Conservation (phyloP, 2,888 invertebrate genomes). For the Automeris io region DNA sequence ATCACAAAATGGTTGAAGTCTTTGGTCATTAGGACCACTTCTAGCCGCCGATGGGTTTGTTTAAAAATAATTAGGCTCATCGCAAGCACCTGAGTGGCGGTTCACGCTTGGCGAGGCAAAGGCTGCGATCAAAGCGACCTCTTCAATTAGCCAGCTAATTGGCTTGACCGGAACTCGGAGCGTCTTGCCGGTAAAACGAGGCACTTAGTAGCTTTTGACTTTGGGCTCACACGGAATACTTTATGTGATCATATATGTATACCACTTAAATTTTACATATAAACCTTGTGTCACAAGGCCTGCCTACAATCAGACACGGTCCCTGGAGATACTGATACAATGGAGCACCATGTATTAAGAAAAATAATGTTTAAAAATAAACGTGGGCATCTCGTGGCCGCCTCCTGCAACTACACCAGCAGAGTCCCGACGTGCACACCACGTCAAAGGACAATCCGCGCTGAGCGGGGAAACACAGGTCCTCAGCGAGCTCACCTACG, state of each 20-base stretch:
- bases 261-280: no score
- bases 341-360: no score
- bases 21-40: neutral
- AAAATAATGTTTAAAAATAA: no score
- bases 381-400: no score
- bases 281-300: no score
- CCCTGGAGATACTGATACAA: no score
- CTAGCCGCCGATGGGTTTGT: conserved; percentile 5
- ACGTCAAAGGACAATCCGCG: no score
- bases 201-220: conserved; percentile 10
- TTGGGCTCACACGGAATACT: neutral
- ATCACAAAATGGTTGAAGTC: neutral
- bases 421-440: no score
- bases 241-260: neutral
- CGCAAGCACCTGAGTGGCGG: conserved; percentile 29
- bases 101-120: conserved; percentile 42
- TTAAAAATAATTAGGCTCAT: conserved; percentile 17
- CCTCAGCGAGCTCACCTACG: no score
- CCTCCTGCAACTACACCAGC: no score
- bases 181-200: conserved; percentile 21
- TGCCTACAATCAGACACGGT: no score
- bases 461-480: no score
- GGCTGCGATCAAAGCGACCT: conserved; percentile 49
- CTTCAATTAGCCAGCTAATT: conserved; percentile 59
- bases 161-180: conserved; percentile 50